Conservation (phyloP, 2,113 vertebrate genomes). For the Sapayoa aenigma region DNA sequence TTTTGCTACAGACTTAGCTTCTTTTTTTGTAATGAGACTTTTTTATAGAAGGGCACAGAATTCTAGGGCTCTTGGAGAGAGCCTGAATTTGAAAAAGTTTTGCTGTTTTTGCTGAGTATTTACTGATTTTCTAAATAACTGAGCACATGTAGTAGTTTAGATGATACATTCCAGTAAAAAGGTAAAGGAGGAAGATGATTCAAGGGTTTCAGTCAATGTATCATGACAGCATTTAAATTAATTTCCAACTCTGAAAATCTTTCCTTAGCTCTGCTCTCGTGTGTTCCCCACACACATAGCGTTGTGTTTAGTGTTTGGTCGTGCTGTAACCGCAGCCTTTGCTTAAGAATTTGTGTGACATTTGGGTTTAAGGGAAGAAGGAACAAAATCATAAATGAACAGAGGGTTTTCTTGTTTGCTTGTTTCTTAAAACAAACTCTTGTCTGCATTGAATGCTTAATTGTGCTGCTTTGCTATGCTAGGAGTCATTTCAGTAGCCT, state of each 20-base stretch:
- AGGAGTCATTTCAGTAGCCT: neutral
- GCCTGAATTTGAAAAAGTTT: neutral
- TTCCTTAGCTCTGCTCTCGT: neutral
- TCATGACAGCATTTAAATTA: neutral
- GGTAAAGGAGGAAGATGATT: neutral
- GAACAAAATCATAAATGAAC: neutral
- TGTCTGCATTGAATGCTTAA: neutral
- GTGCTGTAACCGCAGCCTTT: neutral
- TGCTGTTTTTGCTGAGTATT: neutral
- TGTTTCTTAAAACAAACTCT: neutral
- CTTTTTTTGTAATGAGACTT: neutral
- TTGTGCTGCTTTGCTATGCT: neutral
- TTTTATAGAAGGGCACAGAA: neutral
- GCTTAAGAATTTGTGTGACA: neutral
- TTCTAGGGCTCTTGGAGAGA: neutral
- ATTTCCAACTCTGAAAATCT: neutral
- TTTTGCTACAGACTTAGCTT: neutral
- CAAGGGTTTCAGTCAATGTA: neutral
- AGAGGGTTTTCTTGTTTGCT: neutral
- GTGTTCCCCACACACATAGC: neutral
- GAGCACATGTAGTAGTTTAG: neutral
- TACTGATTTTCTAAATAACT: neutral
- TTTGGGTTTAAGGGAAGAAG: neutral
- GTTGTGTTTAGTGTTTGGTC: neutral
- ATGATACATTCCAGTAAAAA: neutral